Base-by-base conservation (phyloP, 2,888 invertebrate genomes). In the Drepanosiphum platanoidis region DNA sequence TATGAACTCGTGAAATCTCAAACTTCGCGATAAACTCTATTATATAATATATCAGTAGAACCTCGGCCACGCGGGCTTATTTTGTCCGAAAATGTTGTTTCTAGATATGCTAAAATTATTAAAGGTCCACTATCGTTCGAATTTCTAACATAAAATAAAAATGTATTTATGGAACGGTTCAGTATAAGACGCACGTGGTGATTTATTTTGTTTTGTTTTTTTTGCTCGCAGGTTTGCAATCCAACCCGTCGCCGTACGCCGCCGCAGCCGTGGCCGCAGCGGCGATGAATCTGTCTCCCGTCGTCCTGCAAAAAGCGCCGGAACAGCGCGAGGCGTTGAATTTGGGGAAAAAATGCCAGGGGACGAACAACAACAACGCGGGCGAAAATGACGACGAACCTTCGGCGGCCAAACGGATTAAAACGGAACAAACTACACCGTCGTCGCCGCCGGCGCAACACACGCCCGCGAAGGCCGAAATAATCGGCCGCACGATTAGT, bases 281-380 rank as follows among this genome's bases (percentile, higher is more conserved):
- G 1, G 68, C 77, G n/a, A 36, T 84, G 58, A 84, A 77, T 30
- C 22, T 84, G 22, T 52, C 75, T 30, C 58, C 52, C 39, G 3
- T 36, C 15, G 30, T 30, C 3, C 34, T 52, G 39, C 74, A 52
- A n/a, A 74, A 66, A 46, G 42, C 18, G 18, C 82, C 75, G 52
- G 83, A 84, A 46, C 83, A 84, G 22, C 75, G 68, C 39, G 83
- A 84, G 30, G 83, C 83, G 30, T 36, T 84, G 66, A 84, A 84
- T 15, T 9, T 84, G 27, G 83, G 83, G 0, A 84, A 84, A 36
- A 84, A 36, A 42, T 15, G 36, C 8, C 30, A 30, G 34, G 58
- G n/a, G 11, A 70, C 75, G 52, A 84, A 84, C 36, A 84, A 84
- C 66, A 84, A 84, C 64, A 84, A 84, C 66, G 68, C 83, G 8